Evolutionary conservation across 2,797 vertebrate genomes (phyloP), one percentile per base, ranked within the genome.

Genomic region (Oreortyx pictus): DNA sequence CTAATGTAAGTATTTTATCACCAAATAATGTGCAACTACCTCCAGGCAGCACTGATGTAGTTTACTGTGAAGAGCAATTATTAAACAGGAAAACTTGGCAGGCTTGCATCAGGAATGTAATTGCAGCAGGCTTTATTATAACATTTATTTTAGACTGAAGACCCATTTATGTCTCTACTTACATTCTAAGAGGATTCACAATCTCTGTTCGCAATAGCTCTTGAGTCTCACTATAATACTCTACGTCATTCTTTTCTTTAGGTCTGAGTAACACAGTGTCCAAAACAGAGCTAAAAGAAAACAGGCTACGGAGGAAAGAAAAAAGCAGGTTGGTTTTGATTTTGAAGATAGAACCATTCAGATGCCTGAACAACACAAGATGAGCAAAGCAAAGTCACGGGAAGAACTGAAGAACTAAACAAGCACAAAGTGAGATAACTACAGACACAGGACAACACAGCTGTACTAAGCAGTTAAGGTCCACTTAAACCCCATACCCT

Each of bases 151-250:
- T 11, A 52, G 50, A 52, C 10, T 14, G 8, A 52, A 85, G 74
- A 74, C 49, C 9, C 33, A 70, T 22, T 76, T 23, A 29, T 13
- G 29, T 29, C n/a, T 78, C 46, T 62, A 98, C 99, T 98, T 97
- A 99, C 99, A 99, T 99, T 97, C 99, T 98, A 94, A 99, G 97
- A 65, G 99, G 99, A 97, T 99, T 99, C 84, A 99, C 99, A 76
- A 99, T 99, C 96, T 99, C 99, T 57, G 99, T 99, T 94, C 99
- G 98, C 52, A 99, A 95, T 33, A 99, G 98, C 92, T 99, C 99
- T 95, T 99, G 99, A 10, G 99, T 99, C 97, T 99, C 99, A 91
- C 98, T 98, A n/a, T 99, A 99, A 97, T 99, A 99, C 94, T 99
- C 99, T 46, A 99, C 99, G 11, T 99, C 99, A 7, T 98, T 99